These are phyloP conservation scores for Dolomedes plantarius DNA, from an alignment of 2,888 invertebrate genomes.

Conservation along the genomic window DNA sequence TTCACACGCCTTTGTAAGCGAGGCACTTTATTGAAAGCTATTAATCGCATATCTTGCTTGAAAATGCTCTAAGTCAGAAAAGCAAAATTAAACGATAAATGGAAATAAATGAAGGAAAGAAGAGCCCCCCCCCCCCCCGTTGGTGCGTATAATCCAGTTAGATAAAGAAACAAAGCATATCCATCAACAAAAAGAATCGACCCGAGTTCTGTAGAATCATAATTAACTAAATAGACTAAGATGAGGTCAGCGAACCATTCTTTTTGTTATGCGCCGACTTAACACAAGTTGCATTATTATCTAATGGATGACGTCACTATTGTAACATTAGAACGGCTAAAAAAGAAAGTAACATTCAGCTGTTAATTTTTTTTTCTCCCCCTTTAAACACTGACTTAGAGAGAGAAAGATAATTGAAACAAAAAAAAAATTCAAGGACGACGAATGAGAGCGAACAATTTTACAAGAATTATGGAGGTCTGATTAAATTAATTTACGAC, in stretches of 20 bases:
- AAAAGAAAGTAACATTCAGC: not conserved
- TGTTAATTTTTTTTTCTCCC: not conserved
- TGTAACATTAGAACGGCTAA: conserved; percentile 24
- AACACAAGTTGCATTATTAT: conserved; percentile 21
- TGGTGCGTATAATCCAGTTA: not conserved
- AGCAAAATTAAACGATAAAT: no score
- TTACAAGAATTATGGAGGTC: not conserved
- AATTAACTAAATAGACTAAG: conserved; percentile 39
- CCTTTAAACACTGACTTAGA: not conserved
- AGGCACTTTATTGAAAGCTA: no score
- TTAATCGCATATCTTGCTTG: no score
- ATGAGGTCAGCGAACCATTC: conserved; percentile 53
- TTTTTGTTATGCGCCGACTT: conserved; percentile 31
- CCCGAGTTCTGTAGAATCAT: conserved; percentile 20
- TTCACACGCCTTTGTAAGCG: no score
- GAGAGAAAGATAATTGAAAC: not conserved
- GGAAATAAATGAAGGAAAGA: no score
- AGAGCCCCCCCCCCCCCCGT: no score
- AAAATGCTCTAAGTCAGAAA: no score
- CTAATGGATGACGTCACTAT: conserved; percentile 22
- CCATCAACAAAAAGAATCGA: not conserved
- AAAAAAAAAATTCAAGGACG: not conserved
- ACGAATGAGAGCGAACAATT: not conserved
- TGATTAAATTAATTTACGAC: not conserved
- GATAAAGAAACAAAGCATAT: not conserved